Evolutionary conservation across 2,113 vertebrate species (phyloP).

Genomic region (Falcunculus frontatus): DNA sequence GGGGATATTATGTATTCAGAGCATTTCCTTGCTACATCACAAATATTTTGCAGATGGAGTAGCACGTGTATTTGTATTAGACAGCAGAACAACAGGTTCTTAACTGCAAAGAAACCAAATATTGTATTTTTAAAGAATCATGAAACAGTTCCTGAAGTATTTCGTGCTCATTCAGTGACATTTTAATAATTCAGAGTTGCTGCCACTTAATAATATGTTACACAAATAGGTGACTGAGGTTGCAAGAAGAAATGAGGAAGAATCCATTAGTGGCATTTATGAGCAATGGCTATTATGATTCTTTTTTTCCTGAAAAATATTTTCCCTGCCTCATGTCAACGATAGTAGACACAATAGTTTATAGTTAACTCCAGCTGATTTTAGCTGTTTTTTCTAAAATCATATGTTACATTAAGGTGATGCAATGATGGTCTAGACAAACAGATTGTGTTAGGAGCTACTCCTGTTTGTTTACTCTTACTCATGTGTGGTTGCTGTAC

Average conservation of each 20-base stretch:
- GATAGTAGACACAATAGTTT: not conserved
- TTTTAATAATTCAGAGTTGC: not conserved
- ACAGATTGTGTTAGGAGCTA: not conserved
- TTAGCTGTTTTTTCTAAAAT: not conserved
- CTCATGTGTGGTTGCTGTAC: not conserved
- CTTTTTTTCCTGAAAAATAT: not conserved
- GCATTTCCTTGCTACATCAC: not conserved
- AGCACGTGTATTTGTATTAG: not conserved
- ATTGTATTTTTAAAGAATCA: slow-evolving; percentile 1
- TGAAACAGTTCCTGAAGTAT: not conserved
- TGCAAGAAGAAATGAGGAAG: slow-evolving; percentile 44
- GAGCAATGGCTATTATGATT: not conserved
- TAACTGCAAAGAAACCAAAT: not conserved
- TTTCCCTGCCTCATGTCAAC: not conserved
- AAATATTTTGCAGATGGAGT: not conserved
- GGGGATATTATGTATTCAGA: not conserved
- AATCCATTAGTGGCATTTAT: not conserved
- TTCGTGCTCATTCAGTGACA: not conserved
- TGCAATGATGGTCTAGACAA: not conserved
- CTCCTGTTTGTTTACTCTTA: slow-evolving; percentile 19
- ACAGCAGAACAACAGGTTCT: not conserved
- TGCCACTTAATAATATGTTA: not conserved
- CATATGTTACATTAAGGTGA: not conserved
- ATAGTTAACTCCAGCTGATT: not conserved
- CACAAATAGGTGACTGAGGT: slow-evolving; percentile 7